Evolutionary conservation across 2,888 invertebrate genomes (phyloP).

Genomic region (Eristalinus sepulchralis): DNA sequence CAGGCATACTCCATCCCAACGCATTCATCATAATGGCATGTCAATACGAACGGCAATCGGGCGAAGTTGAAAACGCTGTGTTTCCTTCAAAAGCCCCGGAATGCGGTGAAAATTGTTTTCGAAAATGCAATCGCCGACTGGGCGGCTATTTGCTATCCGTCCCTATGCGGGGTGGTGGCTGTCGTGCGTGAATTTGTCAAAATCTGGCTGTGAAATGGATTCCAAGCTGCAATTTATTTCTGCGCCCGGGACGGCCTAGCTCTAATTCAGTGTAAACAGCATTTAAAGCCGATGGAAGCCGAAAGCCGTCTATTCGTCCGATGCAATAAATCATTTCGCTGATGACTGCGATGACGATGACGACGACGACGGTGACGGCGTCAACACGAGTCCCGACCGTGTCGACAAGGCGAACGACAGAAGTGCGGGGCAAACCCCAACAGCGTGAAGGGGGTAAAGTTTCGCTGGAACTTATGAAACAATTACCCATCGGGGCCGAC

Average conservation of each 20-base stretch:
- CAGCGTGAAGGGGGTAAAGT: slow-evolving; percentile 47
- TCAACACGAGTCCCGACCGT: background rate
- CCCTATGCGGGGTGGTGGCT: background rate
- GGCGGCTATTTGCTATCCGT: background rate
- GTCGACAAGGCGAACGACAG: slow-evolving; percentile 26
- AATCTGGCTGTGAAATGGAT: slow-evolving; percentile 43
- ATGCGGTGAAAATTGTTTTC: slow-evolving; percentile 36
- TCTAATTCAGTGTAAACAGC: slow-evolving; percentile 59
- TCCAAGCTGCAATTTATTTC: slow-evolving; percentile 52
- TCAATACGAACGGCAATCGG: slow-evolving; percentile 16
- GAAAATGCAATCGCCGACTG: slow-evolving; percentile 31
- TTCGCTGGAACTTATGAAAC: slow-evolving; percentile 67
- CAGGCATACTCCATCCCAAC: background rate
- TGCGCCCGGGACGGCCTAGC: background rate
- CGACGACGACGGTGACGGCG: slow-evolving; percentile 9
- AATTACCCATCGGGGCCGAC: slow-evolving; percentile 53
- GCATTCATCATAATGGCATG: slow-evolving; percentile 52
- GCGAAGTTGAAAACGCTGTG: slow-evolving; percentile 33
- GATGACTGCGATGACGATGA: slow-evolving; percentile 11
- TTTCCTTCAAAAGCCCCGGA: slow-evolving; percentile 28
- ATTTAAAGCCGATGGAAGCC: slow-evolving; percentile 44
- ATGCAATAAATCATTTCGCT: slow-evolving; percentile 54
- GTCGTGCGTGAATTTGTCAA: slow-evolving; percentile 51
- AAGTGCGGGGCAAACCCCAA: slow-evolving; percentile 48
- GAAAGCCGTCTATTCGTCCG: background rate